A percentile compares a stretch with the other conserved stretches of the same genome.
Conservation (phyloP, 2,888 invertebrate species). For the Ceraclea dissimilis region DNA sequence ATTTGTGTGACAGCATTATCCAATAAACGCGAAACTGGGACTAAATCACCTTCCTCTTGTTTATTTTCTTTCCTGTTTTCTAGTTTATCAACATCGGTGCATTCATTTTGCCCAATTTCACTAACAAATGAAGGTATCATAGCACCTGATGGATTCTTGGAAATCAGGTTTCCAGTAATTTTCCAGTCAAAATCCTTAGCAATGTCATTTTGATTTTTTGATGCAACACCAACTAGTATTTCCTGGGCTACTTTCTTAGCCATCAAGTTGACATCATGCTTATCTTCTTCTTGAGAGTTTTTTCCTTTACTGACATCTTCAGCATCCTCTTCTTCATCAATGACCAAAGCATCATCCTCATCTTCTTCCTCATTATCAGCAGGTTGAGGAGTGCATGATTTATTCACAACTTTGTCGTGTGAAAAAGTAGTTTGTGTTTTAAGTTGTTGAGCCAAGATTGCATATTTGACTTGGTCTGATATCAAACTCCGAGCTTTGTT, state of each 20-base stretch:
- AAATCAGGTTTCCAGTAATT: constrained; percentile 51
- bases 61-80: constrained; percentile 6
- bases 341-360: constrained; percentile 59
- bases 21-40: constrained; percentile 67
- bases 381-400: constrained; percentile 33
- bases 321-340: constrained; percentile 56
- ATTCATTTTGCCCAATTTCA: constrained; percentile 15
- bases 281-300: constrained; percentile 9
- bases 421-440: constrained; percentile 46
- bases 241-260: constrained; percentile 53
- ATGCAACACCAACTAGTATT: constrained; percentile 47
- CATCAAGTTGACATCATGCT: constrained; percentile 26
- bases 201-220: constrained; percentile 36
- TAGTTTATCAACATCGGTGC: neutral
- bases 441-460: constrained; percentile 70
- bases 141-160: constrained; percentile 36
- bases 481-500: constrained; percentile 29
- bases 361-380: constrained; percentile 58
- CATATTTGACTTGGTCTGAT: constrained; percentile 64
- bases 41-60: constrained; percentile 53
- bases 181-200: constrained; percentile 48
- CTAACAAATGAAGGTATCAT: constrained; percentile 22
- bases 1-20: constrained; percentile 63
- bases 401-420: constrained; percentile 19
- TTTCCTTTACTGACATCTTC: constrained; percentile 28